A percentile compares a stretch with the other conserved stretches of the same genome.
Conservation (phyloP, 1,140 invertebrate species). For the Acromyrmex charruanus region DNA sequence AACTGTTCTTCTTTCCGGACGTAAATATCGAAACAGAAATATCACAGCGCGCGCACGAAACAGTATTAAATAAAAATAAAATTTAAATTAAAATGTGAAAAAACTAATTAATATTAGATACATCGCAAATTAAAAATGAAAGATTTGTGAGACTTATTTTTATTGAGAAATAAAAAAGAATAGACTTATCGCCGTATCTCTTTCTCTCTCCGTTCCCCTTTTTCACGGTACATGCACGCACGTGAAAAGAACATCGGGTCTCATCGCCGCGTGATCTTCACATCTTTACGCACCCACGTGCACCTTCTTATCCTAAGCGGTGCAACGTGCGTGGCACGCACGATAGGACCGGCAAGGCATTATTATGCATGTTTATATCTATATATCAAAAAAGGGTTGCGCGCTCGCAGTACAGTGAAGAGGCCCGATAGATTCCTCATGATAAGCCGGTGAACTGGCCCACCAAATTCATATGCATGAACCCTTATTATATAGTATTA, state of each 20-base stretch:
- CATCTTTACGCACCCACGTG: conserved; percentile 53
- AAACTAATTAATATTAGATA: not conserved
- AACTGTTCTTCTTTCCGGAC: not conserved
- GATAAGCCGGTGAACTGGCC: conserved; percentile 81
- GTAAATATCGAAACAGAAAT: not conserved
- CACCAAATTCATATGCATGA: conserved; percentile 85
- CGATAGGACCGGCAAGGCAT: conserved; percentile 50
- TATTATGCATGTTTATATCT: conserved; percentile 57
- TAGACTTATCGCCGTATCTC: not conserved
- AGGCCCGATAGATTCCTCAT: conserved; percentile 79
- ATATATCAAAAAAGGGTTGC: conserved; percentile 81
- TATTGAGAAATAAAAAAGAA: conserved; percentile 9
- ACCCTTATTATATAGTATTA: conserved; percentile 85
- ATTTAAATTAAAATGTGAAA: not conserved
- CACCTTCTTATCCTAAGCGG: conserved; percentile 26
- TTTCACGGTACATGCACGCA: conserved; percentile 24
- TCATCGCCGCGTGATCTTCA: conserved; percentile 39
- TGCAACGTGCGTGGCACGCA: conserved; percentile 48
- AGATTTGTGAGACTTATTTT: not conserved
- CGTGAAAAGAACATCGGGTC: conserved; percentile 30
- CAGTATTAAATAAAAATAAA: not conserved
- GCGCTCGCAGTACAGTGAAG: conserved; percentile 55
- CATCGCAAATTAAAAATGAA: not conserved
- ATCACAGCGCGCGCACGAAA: not conserved
- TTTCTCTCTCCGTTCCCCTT: not conserved